Evolutionary conservation across 23 tunicate genomes (phyloP).

Genomic region (Halocynthia roretzi): DNA sequence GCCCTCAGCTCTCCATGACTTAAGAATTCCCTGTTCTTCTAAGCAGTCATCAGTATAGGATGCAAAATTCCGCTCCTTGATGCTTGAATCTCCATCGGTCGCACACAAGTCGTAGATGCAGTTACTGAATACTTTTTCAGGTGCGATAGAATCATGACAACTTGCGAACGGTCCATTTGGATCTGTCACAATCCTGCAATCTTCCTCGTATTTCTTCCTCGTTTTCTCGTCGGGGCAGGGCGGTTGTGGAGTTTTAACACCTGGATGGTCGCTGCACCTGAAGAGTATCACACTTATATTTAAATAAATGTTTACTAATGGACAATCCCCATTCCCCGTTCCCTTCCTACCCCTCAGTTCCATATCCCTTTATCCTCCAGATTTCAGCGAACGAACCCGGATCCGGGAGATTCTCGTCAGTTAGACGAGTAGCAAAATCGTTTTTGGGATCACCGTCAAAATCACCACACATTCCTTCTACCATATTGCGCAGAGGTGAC

Average conservation of each 20-base stretch:
- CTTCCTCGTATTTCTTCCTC: constrained; percentile 17
- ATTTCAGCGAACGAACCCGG: constrained; percentile 43
- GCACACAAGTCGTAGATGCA: constrained; percentile 70
- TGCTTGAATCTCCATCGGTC: constrained; percentile 21
- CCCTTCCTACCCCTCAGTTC: constrained; percentile 36
- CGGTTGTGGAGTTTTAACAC: constrained; percentile 17
- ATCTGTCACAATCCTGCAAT: constrained; percentile 43
- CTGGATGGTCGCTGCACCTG: constrained; percentile 36
- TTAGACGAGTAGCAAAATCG: constrained; percentile 36
- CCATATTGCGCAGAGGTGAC: constrained; percentile 32
- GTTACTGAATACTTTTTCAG: constrained; percentile 15
- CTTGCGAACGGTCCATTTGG: constrained; percentile 51
- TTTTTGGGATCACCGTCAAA: constrained; percentile 43
- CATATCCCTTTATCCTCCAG: constrained; percentile 57
- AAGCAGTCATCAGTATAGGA: constrained; percentile 49
- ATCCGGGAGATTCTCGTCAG: constrained; percentile 15
- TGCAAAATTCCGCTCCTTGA: constrained; percentile 20
- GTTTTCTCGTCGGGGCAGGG: constrained; percentile 12
- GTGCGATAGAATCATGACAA: constrained; percentile 45
- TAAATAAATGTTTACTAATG: not conserved
- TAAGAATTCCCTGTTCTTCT: constrained; percentile 17
- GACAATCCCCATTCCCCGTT: not conserved
- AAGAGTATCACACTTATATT: not conserved
- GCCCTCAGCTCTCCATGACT: constrained; percentile 28
- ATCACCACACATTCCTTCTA: constrained; percentile 67